Conservation (phyloP, 2,888 invertebrate species). For the Sphaerophoria taeniata region DNA sequence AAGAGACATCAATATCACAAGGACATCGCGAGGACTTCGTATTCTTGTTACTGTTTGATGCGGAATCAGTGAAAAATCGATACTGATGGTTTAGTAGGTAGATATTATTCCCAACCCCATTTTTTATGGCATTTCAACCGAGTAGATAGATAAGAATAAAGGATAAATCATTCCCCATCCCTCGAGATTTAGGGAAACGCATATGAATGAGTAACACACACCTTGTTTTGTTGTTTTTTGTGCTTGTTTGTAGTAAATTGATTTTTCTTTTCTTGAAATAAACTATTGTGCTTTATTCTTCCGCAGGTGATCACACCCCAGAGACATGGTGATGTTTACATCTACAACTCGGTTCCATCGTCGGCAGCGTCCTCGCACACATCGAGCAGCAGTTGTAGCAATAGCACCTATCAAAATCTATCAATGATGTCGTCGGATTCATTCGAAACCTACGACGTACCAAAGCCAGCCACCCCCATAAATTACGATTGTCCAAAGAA, state of each 20-base stretch:
- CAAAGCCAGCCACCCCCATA: conserved; percentile 85
- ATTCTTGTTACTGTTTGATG: conserved; percentile 29
- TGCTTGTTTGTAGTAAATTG: conserved; percentile 63
- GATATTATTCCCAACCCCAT: conserved; percentile 38
- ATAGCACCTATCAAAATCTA: conserved; percentile 79
- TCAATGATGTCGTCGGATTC: conserved; percentile 78
- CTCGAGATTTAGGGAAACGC: not conserved
- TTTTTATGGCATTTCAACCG: conserved; percentile 24
- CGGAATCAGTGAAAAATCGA: conserved; percentile 72
- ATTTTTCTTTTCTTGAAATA: conserved; percentile 32
- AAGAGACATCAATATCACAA: not conserved
- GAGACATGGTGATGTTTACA: conserved; percentile 89
- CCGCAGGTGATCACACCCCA: conserved; percentile 88
- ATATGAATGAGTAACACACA: conserved; percentile 56
- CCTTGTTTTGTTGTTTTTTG: not conserved
- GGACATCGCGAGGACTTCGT: conserved; percentile 6
- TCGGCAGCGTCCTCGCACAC: conserved; percentile 73
- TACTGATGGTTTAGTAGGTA: conserved; percentile 68
- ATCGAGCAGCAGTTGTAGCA: conserved; percentile 68
- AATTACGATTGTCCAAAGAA: conserved; percentile 84
- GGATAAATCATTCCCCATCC: conserved; percentile 22
- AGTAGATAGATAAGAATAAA: conserved; percentile 32
- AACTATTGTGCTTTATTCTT: conserved; percentile 33
- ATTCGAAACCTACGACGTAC: conserved; percentile 84
- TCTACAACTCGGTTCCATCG: conserved; percentile 86